Percentiles rank a stretch among this genome's conserved stretches.
Conservation (phyloP, 2,797 vertebrate genomes). For the Fundulus diaphanus region DNA sequence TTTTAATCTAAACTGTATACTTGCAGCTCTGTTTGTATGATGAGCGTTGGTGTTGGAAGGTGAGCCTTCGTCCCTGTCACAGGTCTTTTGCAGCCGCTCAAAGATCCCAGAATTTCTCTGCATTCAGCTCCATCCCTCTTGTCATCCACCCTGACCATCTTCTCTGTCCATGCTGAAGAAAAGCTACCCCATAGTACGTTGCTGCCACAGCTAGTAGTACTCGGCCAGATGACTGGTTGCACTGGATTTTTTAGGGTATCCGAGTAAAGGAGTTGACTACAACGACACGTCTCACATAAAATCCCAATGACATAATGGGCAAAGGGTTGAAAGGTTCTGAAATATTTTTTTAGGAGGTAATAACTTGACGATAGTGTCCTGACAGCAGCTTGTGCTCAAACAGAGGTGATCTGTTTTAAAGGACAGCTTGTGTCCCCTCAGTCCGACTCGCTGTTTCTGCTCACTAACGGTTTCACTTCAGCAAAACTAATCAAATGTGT, state of each 20-base stretch:
- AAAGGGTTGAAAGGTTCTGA: neutral
- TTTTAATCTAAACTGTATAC: neutral
- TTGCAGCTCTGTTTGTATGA: too few relatives aligned
- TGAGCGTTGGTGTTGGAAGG: too few relatives aligned
- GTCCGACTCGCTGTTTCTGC: slow-evolving; percentile 69
- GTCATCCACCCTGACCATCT: neutral
- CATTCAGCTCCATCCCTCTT: neutral
- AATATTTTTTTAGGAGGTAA: neutral
- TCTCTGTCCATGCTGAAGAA: too few relatives aligned
- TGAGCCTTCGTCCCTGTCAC: neutral
- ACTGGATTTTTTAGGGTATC: neutral
- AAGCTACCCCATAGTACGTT: too few relatives aligned
- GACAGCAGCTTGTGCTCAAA: slow-evolving; percentile 61
- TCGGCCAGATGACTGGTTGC: neutral
- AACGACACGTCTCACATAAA: too few relatives aligned
- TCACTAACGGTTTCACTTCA: slow-evolving; percentile 76
- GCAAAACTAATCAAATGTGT: slow-evolving; percentile 79
- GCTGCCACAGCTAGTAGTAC: too few relatives aligned
- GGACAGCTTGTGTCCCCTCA: slow-evolving; percentile 72
- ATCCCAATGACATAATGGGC: neutral
- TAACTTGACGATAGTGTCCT: slow-evolving; percentile 18
- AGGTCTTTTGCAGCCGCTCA: neutral
- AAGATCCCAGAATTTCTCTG: neutral
- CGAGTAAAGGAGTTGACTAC: neutral
- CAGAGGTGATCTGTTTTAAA: slow-evolving; percentile 65